Evolutionary conservation across 2,113 vertebrate genomes (phyloP), one percentile per base, ranked within the genome.

Genomic region (Colinus virginianus): DNA sequence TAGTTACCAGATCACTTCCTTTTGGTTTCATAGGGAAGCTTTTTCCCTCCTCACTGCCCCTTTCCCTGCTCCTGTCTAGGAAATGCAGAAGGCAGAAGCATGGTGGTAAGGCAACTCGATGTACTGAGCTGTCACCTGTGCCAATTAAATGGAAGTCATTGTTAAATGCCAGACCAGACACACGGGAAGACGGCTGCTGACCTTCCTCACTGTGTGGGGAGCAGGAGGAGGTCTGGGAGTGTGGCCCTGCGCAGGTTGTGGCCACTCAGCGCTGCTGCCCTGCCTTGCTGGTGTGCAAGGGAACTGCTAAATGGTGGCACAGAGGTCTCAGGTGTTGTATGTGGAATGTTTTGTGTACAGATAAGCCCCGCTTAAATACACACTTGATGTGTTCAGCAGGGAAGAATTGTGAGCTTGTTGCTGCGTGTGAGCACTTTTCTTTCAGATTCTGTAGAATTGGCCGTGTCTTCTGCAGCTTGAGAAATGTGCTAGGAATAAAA

Each of bases 291-390:
- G 38, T 1, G 1, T 20, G 7, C 15, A 43, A 40, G 8, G 23
- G 51, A 62, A 19, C 23, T 1, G 1, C 36, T 71, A 49, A 38
- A 56, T 45, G 69, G 9, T 14, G 49, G 61, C 10, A 1, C 14
- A 32, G 67, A 11, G 6, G 3, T n/a, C 20, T 56, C 30, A 26
- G 75, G 7, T 64, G 40, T 42, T 4, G 0, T 5, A 4, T 72
- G 34, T 84, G 49, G 7, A 63, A 18, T 59, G 45, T 61, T 94
- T 46, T 5, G 5, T 43, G 32, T 20, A 9, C 48, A 56, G 49
- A 11, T 12, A 19, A 80, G 30, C 26, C 3, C 0, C 0, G 0
- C 14, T 55, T n/a, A 6, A 43, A 28, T 4, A 2, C 13, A 2
- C 7, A 14, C 21, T 38, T 18, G 36, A 21, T 51, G 26, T 59